Conservation (phyloP, 64 coral and sea anemone genomes). For the Hydrozoanthus tunicans region DNA sequence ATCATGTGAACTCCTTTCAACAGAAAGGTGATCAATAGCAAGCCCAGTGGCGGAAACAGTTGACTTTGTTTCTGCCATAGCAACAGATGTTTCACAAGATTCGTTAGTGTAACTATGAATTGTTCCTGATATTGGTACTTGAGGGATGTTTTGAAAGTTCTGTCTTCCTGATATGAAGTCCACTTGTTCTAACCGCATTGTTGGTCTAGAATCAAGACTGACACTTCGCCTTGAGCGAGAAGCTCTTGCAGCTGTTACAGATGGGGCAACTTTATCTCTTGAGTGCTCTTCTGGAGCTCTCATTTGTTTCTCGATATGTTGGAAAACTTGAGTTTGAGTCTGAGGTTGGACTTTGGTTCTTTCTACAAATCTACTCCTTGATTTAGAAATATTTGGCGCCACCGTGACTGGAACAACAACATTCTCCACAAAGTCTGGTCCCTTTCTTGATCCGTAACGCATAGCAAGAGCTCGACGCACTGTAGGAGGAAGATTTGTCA, state of each 20-base stretch:
- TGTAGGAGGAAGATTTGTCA: conserved; percentile 52
- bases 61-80: background rate
- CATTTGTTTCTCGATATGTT: background rate
- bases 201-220: conserved; percentile 34
- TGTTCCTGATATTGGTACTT: background rate
- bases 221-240: conserved; percentile 41
- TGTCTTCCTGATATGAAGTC: conserved; percentile 4
- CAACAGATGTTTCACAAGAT: background rate
- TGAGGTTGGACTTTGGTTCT: conserved; percentile 20
- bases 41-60: background rate
- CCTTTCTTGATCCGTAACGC: conserved; percentile 47
- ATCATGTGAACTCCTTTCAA: background rate
- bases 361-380: conserved; percentile 56
- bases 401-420: conserved; percentile 10
- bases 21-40: background rate
- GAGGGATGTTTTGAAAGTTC: background rate
- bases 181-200: conserved; percentile 1
- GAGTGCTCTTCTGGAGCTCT: background rate
- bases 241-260: conserved; percentile 19
- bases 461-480: conserved; percentile 44
- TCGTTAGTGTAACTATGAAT: background rate
- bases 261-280: background rate
- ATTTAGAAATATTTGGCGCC: conserved; percentile 47
- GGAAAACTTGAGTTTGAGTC: background rate
- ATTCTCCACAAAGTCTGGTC: conserved; percentile 14